phyloP scores from a whole-genome alignment of 2,113 vertebrate species.

The Dicentrarchus labrax region DNA sequence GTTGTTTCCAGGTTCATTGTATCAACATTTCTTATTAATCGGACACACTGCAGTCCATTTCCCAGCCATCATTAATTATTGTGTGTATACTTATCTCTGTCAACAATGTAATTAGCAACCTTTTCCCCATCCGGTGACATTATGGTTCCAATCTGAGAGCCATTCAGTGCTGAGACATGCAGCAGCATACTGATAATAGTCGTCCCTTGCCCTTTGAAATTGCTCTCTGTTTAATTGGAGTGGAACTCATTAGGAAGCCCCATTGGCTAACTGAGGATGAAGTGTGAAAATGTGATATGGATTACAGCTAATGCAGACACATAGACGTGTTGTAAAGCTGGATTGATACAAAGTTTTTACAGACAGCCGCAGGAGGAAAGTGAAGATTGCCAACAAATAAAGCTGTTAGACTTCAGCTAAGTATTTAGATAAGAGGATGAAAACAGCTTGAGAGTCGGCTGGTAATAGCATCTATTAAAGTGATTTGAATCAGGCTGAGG shows the following conservation, averaged over 20 bases:
- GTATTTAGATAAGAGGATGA: conserved; percentile 70
- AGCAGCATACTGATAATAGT: conserved; percentile 44
- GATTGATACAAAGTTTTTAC: conserved; percentile 32
- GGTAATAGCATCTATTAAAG: conserved; percentile 53
- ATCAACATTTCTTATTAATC: conserved; percentile 11
- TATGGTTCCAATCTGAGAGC: conserved; percentile 50
- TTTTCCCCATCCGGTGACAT: conserved; percentile 57
- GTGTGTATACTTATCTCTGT: conserved; percentile 45
- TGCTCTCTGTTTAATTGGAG: conserved; percentile 59
- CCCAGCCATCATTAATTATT: conserved; percentile 36
- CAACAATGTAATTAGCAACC: conserved; percentile 66
- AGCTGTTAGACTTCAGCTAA: conserved; percentile 57
- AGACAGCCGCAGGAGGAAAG: background rate
- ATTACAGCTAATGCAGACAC: conserved; percentile 43
- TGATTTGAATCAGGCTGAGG: conserved; percentile 62
- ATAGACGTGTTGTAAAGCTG: conserved; percentile 23
- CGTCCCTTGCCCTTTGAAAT: conserved; percentile 50
- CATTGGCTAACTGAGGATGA: conserved; percentile 23
- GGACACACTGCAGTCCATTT: conserved; percentile 30
- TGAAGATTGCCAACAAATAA: conserved; percentile 50
- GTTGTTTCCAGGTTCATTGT: background rate
- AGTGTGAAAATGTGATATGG: conserved; percentile 42
- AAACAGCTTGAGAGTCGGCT: conserved; percentile 50
- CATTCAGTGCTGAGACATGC: conserved; percentile 36
- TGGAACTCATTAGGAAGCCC: conserved; percentile 50